Evolutionary conservation across 2,888 invertebrate genomes (phyloP).

Genomic region (Drosophila suboccidentalis): DNA sequence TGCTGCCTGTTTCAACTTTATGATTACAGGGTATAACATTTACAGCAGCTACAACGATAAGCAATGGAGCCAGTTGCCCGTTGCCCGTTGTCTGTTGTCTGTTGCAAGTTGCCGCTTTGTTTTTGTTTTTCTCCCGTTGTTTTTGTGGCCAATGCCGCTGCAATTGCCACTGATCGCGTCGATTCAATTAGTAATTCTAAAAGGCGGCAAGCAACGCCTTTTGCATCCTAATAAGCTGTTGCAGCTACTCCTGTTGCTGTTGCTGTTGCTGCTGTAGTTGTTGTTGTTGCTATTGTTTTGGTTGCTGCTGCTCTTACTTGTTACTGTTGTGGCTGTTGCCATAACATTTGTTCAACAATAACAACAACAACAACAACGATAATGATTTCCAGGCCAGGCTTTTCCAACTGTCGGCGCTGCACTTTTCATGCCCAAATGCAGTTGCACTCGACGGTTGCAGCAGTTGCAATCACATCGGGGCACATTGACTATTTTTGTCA

Average conservation of each 20-base stretch:
- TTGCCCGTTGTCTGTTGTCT: not conserved
- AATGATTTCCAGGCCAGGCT: slow-evolving; percentile 64
- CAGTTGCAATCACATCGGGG: slow-evolving; percentile 36
- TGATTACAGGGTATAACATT: slow-evolving; percentile 11
- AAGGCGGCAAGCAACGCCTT: slow-evolving; percentile 83
- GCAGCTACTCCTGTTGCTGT: slow-evolving; percentile 25
- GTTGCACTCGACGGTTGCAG: slow-evolving; percentile 40
- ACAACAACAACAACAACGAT: slow-evolving; percentile 45
- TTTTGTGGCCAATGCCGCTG: slow-evolving; percentile 56
- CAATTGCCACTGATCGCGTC: slow-evolving; percentile 84
- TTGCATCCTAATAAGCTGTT: slow-evolving; percentile 83
- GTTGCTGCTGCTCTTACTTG: slow-evolving; percentile 25
- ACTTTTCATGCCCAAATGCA: slow-evolving; percentile 74
- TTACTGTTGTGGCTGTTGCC: slow-evolving; percentile 37
- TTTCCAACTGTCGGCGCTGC: slow-evolving; percentile 66
- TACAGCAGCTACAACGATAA: slow-evolving; percentile 35
- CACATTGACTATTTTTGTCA: slow-evolving; percentile 70
- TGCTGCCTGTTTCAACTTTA: not conserved
- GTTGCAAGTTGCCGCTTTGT: slow-evolving; percentile 21
- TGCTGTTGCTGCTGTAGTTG: slow-evolving; percentile 8
- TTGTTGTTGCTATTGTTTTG: slow-evolving; percentile 18
- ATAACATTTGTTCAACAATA: slow-evolving; percentile 71
- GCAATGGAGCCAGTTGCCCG: slow-evolving; percentile 38
- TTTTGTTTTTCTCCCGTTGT: slow-evolving; percentile 29
- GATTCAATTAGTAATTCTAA: slow-evolving; percentile 86